Base-by-base conservation (phyloP, 2,888 invertebrate species). In the Apamea crenata region DNA sequence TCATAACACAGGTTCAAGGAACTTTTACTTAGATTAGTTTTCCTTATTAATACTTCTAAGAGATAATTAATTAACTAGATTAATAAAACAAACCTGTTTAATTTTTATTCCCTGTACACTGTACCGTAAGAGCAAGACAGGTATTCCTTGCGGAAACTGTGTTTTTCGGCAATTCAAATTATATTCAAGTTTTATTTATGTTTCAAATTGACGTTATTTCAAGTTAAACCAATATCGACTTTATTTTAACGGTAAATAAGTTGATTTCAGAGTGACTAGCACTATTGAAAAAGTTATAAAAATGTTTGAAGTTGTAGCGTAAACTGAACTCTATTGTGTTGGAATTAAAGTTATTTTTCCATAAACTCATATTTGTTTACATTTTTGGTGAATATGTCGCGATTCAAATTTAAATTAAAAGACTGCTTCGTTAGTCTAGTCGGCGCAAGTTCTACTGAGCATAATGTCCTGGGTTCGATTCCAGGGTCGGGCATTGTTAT, bases 31-130 rank as follows among this genome's bases (percentile, higher is more conserved):
- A 18, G 2, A 61, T 50, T 40, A 5, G 16, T 77, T 77, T 78
- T 78, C 40, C 25, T 78, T 68, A 79, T 32, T 21, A 78, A 56
- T 21, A 36, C 18, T 79, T 61, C 2, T 21, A 36, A 71, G 32
- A 12, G 1, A 74, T n/a, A 53, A 53, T 59, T 67, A 72, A 67
- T 67, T 63, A 40, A 36, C 6, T 61, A 21, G 10, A 29, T 50
- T 63, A 25, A 18, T 59, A 25, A 14, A 78, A 56, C 59, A 77
- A 56, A 29, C 47, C 8, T 76, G 16, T 47, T 56, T 2, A 0
- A 5, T 47, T 44, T 36, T 29, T 40, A 21, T 71, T 40, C 14
- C 32, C 29, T 18, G 18, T 66, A 14, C 25, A 44, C 14, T 61
- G 61, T 29, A 18, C 18, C 18, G 16, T 61, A 74, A 29, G 4